Base-by-base conservation (phyloP, 2,888 invertebrate genomes). In the Notocelia uddmanniana region DNA sequence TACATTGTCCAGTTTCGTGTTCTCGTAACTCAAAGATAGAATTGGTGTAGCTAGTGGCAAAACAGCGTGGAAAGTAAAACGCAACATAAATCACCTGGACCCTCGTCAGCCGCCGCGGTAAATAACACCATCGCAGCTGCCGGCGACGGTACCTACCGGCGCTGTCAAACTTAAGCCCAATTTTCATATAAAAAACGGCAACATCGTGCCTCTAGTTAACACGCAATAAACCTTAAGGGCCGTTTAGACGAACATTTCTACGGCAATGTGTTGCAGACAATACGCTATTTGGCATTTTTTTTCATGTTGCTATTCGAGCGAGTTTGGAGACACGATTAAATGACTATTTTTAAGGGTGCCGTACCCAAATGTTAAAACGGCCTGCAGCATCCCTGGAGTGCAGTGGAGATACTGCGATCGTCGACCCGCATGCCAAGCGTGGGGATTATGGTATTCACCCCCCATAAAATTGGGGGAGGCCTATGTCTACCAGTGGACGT, bases 11-110 rank as follows among this genome's bases (percentile, higher is more conserved):
- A 48, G 67, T 66, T 55, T 71, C 69, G 55, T 66, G 69, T 63
- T 70, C 63, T 57, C 26, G 34, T 62, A 55, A 68, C 62, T 63
- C 52, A 52, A 58, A 71, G 73, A 64, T 50, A 21, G 62, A 50
- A 52, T 45, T 58, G 59, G 68, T 58, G 62, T 64, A 76, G 78
- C 77, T 64, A 76, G 78, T 77, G 78, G 82, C 82, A 83, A 82
- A 87, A 86, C 82, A 81, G 78, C 81, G 84, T 84, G 79, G 84
- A 86, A 88, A 91, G 86, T 90, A 83, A 88, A 89, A 88, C 80
- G 85, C 85, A 78, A 85, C 88, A 92, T 92, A 91, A 92, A 92
- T 92, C 91, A 91, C 86, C 83, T 82, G 75, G 82, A 91, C 91
- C 91, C 91, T 85, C 86, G 91, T 92, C 90, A 87, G 79, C 69